Base-by-base conservation (phyloP, 2,113 vertebrate species). In the Ailurus styani region DNA sequence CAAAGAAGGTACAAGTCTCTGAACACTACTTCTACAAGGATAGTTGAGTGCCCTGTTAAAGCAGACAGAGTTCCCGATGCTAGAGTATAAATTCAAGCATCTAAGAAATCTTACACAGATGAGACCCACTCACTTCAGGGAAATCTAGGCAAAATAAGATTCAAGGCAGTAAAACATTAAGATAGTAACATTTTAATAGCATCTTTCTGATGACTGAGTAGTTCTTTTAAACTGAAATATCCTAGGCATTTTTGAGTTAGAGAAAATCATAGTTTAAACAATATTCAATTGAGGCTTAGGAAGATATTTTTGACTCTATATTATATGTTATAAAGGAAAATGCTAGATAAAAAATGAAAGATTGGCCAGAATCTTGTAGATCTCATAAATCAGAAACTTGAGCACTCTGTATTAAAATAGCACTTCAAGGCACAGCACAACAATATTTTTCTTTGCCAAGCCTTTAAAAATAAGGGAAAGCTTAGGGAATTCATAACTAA, bases 131-230 rank as follows among this genome's bases (percentile, higher is more conserved):
- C 64, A 90, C 90, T 94, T 93, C 55, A 95, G 90, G 79, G 88
- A 98, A 90, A 98, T 98, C 84, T 90, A 88, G 52, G 40, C 77
- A 94, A 97, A 97, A 91, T 93, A 95, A 94, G 75, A 96, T 92
- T 85, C 45, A n/a, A 95, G 52, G 62, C n/a, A 93, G 31, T 83
- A 87, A 95, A 92, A 81, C 91, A 96, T 90, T 94, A 97, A 95
- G 93, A 96, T 95, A 93, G 87, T 91, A 94, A 70, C 86, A 79
- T 96, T 96, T 92, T 52, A 87, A 90, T 37, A 95, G 57, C 57
- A 84, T 94, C 34, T 87, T 78, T 85, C 86, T 91, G 31, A 34
- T 96, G 64, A 93, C 20, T 52, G 85, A 96, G 52, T n/a, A 29
- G 13, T 52, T 87, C 72, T 93, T 90, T 95, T 83, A 87, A 95